Conservation (phyloP, 2,113 vertebrate species). For the Artemisiospiza belli region DNA sequence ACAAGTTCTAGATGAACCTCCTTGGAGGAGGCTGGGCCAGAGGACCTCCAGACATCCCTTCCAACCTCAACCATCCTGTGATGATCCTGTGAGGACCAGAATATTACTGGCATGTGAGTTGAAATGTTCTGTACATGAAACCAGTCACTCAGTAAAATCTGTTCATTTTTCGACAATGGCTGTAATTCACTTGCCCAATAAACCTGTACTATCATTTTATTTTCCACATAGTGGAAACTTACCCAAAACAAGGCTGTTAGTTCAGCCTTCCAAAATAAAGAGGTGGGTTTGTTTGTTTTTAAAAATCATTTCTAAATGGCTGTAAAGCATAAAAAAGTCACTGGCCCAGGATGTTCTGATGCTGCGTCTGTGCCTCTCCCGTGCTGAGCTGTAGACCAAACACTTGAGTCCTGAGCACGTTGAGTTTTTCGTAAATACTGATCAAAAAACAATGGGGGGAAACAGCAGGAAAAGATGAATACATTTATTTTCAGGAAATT, state of each 20-base stretch:
- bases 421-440: constrained; percentile 25
- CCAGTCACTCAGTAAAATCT: neutral
- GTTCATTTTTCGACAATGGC: neutral
- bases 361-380: constrained; percentile 29
- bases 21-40: neutral
- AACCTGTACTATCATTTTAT: neutral
- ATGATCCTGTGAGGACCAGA: neutral
- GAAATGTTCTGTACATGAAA: neutral
- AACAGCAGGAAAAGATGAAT: neutral
- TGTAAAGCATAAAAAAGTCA: neutral
- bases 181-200: neutral
- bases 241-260: neutral
- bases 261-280: neutral
- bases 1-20: neutral
- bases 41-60: neutral
- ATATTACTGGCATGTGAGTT: neutral
- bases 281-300: neutral
- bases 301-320: neutral
- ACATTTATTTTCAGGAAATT: constrained; percentile 33
- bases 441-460: constrained; percentile 20
- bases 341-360: neutral
- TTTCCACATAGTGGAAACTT: neutral
- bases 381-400: constrained; percentile 45
- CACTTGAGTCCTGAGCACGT: constrained; percentile 13
- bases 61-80: neutral